These are phyloP conservation scores for Sylvicola fuscatus DNA, from an alignment of 2,888 invertebrate species.

Conservation along the genomic window DNA sequence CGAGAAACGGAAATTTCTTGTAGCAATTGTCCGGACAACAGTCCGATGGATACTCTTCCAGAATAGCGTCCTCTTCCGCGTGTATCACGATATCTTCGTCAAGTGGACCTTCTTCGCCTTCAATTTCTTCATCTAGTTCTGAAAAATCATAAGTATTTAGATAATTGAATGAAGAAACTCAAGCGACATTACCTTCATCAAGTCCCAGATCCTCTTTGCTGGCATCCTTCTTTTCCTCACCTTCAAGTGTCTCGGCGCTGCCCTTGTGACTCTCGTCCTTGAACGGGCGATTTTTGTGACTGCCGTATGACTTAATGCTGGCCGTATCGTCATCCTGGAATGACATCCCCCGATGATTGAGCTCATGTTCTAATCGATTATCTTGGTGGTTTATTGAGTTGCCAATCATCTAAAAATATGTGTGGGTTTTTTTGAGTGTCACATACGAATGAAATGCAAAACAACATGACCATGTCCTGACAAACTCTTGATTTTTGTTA, in stretches of 20 bases:
- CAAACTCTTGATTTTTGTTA: too few relatives aligned
- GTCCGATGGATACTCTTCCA: slow-evolving; percentile 79
- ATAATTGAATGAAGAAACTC: background rate
- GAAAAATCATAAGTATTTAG: slow-evolving; percentile 3
- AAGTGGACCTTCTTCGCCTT: slow-evolving; percentile 36
- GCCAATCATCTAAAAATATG: slow-evolving; percentile 27
- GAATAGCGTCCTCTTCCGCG: slow-evolving; percentile 58
- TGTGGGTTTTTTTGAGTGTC: too few relatives aligned
- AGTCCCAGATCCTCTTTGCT: slow-evolving; percentile 79
- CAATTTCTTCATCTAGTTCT: slow-evolving; percentile 35
- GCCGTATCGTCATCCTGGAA: slow-evolving; percentile 57
- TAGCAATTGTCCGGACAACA: slow-evolving; percentile 85
- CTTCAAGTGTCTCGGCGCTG: slow-evolving; percentile 66
- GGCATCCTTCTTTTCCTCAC: slow-evolving; percentile 73
- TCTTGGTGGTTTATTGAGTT: slow-evolving; percentile 68
- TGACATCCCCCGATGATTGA: slow-evolving; percentile 49
- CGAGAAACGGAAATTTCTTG: slow-evolving; percentile 66
- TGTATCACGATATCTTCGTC: slow-evolving; percentile 49
- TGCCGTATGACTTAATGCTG: slow-evolving; percentile 82
- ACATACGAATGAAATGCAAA: too few relatives aligned
- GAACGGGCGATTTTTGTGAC: slow-evolving; percentile 73
- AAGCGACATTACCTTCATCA: slow-evolving; percentile 38
- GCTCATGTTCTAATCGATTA: slow-evolving; percentile 52
- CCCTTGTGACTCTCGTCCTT: slow-evolving; percentile 86
- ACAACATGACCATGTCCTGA: too few relatives aligned